Base-by-base conservation (phyloP, 1,140 invertebrate species). In the Belonocnema kinseyi region DNA sequence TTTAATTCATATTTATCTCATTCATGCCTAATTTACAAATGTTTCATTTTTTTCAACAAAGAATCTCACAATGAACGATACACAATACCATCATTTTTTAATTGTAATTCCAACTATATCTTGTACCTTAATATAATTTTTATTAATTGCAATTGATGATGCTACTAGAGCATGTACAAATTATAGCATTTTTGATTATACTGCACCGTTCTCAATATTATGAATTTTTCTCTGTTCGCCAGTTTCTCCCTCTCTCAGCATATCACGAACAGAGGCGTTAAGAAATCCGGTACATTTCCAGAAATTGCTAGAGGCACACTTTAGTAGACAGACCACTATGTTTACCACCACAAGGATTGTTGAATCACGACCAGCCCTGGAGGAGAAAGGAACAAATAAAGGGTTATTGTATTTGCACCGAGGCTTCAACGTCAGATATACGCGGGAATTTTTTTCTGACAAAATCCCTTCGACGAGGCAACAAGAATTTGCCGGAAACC, bases 381-480 rank as follows among this genome's bases (percentile, higher is more conserved):
- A 86, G 82, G 66, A 82, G 85, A 74, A 82, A 80, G 87, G 85
- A 88, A 89, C 90, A 91, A 91, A 91, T 91, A 91, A 91, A 91
- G 90, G 90, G 90, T 91, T 91, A 91, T 91, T 91, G 86, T 91
- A 90, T 91, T 91, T 91, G 86, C 90, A 79, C 86, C 80, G 76
- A 86, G 74, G 87, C 84, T 76, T 82, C 77, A 21, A 75, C 72
- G 77, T 80, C 61, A 70, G 75, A 72, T 74, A 80, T 79, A 74
- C 11, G 26, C 77, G 74, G 77, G 58, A 73, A 74, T 82, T 82
- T 78, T 81, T 72, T 77, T 61, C 58, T 61, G 5, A 26, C n/a
- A 66, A 66, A 40, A 40, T 66, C 26, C 33, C 16, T 66, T 40
- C 61, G 16, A 40, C 40, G n/a, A 66, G 33, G 61, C 26, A 66